These are phyloP conservation scores for Leptoteleia sp. DNA, from an alignment of 1,140 invertebrate genomes.

Conservation along the genomic window DNA sequence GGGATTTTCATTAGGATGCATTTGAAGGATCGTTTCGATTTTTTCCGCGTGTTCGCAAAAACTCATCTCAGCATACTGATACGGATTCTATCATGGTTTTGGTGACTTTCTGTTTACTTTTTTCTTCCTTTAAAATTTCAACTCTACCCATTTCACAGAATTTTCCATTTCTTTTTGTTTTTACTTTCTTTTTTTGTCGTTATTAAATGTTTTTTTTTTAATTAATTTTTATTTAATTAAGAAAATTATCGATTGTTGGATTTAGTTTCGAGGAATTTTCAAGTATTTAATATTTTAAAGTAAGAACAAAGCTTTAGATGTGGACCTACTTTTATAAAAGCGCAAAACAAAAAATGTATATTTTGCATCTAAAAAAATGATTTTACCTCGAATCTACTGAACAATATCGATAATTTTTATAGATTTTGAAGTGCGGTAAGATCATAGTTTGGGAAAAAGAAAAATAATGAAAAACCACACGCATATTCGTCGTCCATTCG, in stretches of 20 bases:
- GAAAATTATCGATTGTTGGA: slow-evolving; percentile 24
- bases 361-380: background rate
- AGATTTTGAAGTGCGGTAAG: slow-evolving; percentile 27
- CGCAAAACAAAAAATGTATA: background rate
- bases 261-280: slow-evolving; percentile 4
- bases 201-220: slow-evolving; percentile 6
- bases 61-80: background rate
- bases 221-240: slow-evolving; percentile 8
- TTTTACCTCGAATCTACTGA: slow-evolving; percentile 4
- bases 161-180: background rate
- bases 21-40: slow-evolving; percentile 70
- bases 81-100: no score
- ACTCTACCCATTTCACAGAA: no score
- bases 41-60: slow-evolving; percentile 32
- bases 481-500: slow-evolving; percentile 70
- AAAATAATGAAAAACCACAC: slow-evolving; percentile 42
- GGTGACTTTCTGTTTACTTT: no score
- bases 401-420: slow-evolving; percentile 15
- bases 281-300: background rate
- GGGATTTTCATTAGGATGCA: slow-evolving; percentile 74
- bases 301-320: background rate
- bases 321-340: slow-evolving; percentile 3
- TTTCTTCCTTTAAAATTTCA: no score
- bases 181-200: background rate
- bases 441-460: slow-evolving; percentile 27